Conservation (phyloP, 2,888 invertebrate genomes). For the Brachylomia viminalis region DNA sequence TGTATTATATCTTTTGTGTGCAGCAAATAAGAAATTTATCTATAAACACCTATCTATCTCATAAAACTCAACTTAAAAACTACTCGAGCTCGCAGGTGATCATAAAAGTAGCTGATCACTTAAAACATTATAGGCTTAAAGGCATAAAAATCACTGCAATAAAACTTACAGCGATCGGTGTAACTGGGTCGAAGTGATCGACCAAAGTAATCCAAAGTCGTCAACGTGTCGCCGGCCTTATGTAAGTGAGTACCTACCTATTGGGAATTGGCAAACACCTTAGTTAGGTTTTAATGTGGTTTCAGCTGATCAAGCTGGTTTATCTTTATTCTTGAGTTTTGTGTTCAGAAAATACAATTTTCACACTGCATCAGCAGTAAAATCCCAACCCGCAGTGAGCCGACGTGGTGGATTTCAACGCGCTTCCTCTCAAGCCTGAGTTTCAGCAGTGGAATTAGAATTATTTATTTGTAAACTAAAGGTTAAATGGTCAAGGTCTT, state of each 20-base stretch:
- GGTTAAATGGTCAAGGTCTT: no score
- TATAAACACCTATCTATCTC: background rate
- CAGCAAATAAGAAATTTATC: background rate
- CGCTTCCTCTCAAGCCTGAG: background rate
- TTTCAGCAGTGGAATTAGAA: no score
- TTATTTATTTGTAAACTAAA: no score
- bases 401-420: background rate
- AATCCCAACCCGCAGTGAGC: background rate
- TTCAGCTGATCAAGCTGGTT: constrained; percentile 41
- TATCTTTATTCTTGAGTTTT: constrained; percentile 32
- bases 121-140: constrained; percentile 2
- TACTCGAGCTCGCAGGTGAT: background rate
- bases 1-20: no score
- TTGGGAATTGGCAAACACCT: constrained; percentile 60
- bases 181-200: constrained; percentile 35
- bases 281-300: constrained; percentile 62
- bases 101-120: constrained; percentile 21
- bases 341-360: constrained; percentile 9
- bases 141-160: constrained; percentile 42
- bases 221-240: constrained; percentile 32
- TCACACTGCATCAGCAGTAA: background rate
- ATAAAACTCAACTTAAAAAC: constrained; percentile 8
- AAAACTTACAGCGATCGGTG: constrained; percentile 16
- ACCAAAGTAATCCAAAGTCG: constrained; percentile 46
- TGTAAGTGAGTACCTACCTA: constrained; percentile 45